Evolutionary conservation across 30 jellyfish, hydroid and myxozoan species (phyloP).

Genomic region (Catostylus mosaicus): DNA sequence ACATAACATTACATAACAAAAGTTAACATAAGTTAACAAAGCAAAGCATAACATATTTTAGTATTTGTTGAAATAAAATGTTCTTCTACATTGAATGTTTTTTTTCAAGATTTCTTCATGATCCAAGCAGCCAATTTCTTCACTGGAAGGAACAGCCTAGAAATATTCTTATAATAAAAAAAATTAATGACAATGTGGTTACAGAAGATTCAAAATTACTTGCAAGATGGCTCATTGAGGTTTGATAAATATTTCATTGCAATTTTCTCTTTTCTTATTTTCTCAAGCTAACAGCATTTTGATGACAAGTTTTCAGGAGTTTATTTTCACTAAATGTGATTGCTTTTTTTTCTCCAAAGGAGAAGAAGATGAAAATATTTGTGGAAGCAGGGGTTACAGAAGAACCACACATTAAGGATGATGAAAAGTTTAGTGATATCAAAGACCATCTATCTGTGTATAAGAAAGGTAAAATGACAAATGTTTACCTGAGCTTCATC

Average conservation of each 20-base stretch:
- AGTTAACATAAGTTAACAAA: no score
- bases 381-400: constrained; percentile 55
- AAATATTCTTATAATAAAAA: constrained; percentile 74
- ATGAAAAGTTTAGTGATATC: constrained; percentile 61
- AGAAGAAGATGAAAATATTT: constrained; percentile 64
- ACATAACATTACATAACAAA: no score
- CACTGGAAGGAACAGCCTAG: constrained; percentile 86
- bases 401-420: constrained; percentile 57
- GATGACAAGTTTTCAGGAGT: no score
- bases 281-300: neutral
- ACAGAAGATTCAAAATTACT: constrained; percentile 70
- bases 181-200: constrained; percentile 68
- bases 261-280: neutral
- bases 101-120: constrained; percentile 64
- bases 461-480: constrained; percentile 20
- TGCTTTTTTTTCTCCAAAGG: constrained; percentile 25
- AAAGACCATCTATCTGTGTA: neutral
- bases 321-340: neutral
- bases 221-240: constrained; percentile 86
- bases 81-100: neutral
- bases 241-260: constrained; percentile 15
- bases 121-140: constrained; percentile 75
- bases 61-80: neutral
- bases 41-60: no score
- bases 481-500: no score